Conservation (phyloP, 2,888 invertebrate species). For the Selenia dentaria region DNA sequence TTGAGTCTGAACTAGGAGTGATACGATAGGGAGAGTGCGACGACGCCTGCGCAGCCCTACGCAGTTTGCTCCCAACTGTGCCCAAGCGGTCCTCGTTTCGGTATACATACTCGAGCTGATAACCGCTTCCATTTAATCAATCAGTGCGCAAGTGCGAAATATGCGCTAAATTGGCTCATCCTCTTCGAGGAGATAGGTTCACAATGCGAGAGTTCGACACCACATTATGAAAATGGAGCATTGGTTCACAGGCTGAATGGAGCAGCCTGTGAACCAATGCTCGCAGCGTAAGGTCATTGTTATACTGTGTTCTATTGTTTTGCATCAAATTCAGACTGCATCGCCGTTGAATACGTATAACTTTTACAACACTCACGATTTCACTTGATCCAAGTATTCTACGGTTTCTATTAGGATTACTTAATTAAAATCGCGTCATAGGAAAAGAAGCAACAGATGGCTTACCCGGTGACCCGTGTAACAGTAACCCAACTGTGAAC, state of each 20-base stretch:
- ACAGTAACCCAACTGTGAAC: no score
- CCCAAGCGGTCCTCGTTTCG: constrained; percentile 3
- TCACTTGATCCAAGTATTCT: constrained; percentile 49
- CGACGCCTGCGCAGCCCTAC: constrained; percentile 35
- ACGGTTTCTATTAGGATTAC: constrained; percentile 33
- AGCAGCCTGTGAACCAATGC: constrained; percentile 48
- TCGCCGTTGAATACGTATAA: constrained; percentile 56
- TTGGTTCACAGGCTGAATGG: no score
- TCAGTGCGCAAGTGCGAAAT: constrained; percentile 22
- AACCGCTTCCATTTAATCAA: constrained; percentile 14
- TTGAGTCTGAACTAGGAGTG: constrained; percentile 1
- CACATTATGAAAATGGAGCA: constrained; percentile 4
- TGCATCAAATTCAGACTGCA: constrained; percentile 53
- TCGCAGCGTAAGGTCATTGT: constrained; percentile 70
- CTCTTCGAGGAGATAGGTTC: constrained; percentile 12
- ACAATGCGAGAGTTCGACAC: not conserved
- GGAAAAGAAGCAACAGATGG: no score
- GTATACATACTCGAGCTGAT: constrained; percentile 13
- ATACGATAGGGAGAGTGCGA: constrained; percentile 5
- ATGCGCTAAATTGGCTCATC: constrained; percentile 24
- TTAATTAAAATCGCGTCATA: no score
- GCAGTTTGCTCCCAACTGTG: constrained; percentile 38
- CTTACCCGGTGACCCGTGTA: no score
- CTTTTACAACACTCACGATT: constrained; percentile 63
- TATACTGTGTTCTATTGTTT: constrained; percentile 51